phyloP scores from a whole-genome alignment of 2,113 vertebrate species.

The Hippocampus abdominalis region DNA sequence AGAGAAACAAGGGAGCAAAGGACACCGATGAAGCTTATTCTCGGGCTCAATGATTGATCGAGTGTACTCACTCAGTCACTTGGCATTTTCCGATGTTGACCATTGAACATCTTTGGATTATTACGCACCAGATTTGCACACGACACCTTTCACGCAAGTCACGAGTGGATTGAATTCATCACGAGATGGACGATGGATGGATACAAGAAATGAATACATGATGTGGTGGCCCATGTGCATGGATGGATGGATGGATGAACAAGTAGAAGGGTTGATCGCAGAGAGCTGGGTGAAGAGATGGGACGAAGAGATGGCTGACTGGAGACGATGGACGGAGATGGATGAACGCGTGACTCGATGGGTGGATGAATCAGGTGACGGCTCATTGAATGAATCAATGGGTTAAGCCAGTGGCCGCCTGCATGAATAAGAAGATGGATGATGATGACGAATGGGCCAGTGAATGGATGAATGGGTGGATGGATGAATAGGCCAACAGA shows the following conservation, averaged over 20 bases:
- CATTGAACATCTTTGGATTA: too few species aligned
- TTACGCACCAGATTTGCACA: not conserved
- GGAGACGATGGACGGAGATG: too few species aligned
- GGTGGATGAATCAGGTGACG: not conserved
- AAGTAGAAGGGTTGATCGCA: too few species aligned
- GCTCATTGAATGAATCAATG: not conserved
- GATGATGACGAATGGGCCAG: not conserved
- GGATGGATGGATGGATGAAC: too few species aligned
- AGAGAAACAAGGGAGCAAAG: slow-evolving; percentile 33
- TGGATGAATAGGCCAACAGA: not conserved
- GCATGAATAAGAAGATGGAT: not conserved
- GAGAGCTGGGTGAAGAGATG: not conserved
- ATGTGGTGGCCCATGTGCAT: not conserved
- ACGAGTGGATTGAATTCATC: too few species aligned
- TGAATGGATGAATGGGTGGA: not conserved
- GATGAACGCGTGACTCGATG: not conserved
- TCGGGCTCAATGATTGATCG: not conserved
- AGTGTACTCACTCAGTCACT: not conserved
- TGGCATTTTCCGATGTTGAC: not conserved
- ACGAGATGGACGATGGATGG: too few species aligned
- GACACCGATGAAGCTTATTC: slow-evolving; percentile 4
- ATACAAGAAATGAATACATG: not conserved
- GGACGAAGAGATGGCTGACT: not conserved
- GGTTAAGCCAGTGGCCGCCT: too few species aligned
- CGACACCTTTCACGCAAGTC: too few species aligned